Conservation (phyloP, 2,888 invertebrate species). For the Plebejus melissa region DNA sequence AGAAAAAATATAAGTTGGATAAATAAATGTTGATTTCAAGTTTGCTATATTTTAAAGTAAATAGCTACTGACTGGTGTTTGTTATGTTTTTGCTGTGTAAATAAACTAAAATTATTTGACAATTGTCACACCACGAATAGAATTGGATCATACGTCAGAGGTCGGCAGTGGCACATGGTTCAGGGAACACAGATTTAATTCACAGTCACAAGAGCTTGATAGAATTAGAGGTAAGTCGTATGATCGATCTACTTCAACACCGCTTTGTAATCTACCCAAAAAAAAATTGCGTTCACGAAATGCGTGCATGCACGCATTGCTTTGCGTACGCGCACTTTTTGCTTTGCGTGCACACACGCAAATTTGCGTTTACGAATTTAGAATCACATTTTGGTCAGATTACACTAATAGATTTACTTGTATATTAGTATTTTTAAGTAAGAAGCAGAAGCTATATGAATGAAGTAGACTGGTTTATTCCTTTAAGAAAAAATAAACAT, state of each 20-base stretch:
- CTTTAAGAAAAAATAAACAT: not conserved
- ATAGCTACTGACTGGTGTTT: slow-evolving; percentile 49
- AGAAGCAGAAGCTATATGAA: not conserved
- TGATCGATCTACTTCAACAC: slow-evolving; percentile 22
- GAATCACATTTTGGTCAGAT: slow-evolving; percentile 5
- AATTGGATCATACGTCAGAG: slow-evolving; percentile 76
- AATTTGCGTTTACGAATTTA: not conserved
- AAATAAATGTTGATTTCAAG: not conserved
- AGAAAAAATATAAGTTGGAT: too few species aligned
- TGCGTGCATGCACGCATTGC: not conserved
- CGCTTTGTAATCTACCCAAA: slow-evolving; percentile 12
- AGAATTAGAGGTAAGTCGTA: slow-evolving; percentile 69
- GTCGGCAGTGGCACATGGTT: slow-evolving; percentile 81
- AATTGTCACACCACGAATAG: slow-evolving; percentile 72
- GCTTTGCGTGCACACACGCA: not conserved
- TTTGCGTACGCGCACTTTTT: not conserved
- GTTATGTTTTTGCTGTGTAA: slow-evolving; percentile 74
- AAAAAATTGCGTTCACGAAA: not conserved
- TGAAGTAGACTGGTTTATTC: not conserved
- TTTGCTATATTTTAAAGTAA: slow-evolving; percentile 34
- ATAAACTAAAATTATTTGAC: slow-evolving; percentile 70
- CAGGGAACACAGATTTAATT: slow-evolving; percentile 83
- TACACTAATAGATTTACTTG: not conserved
- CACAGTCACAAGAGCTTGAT: slow-evolving; percentile 81
- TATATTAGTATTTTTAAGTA: not conserved